Evolutionary conservation across 2,113 vertebrate species (phyloP).

Genomic region (Chitala chitala): DNA sequence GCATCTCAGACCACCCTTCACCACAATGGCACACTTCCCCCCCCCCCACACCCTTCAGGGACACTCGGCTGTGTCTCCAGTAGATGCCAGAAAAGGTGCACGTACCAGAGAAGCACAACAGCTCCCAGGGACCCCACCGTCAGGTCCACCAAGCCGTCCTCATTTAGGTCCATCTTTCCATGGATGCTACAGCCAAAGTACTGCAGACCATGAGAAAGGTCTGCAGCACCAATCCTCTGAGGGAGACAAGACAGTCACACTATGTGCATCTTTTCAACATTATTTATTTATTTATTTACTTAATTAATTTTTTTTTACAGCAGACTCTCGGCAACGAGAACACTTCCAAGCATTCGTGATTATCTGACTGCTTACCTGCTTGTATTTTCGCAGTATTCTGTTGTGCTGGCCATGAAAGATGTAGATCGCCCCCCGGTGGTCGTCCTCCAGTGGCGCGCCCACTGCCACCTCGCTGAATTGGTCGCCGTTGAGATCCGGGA

Average conservation of each 20-base stretch:
- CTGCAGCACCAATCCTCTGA: slow-evolving; percentile 76
- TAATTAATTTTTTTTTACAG: no score
- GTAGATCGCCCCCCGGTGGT: slow-evolving; percentile 82
- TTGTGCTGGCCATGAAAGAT: slow-evolving; percentile 74
- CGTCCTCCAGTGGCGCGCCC: slow-evolving; percentile 84
- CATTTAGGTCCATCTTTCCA: slow-evolving; percentile 85
- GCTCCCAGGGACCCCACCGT: slow-evolving; percentile 85
- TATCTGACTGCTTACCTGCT: slow-evolving; percentile 70
- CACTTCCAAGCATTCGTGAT: background rate
- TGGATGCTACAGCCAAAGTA: slow-evolving; percentile 95
- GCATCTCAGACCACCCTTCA: background rate
- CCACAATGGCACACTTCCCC: background rate
- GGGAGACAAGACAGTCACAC: no score
- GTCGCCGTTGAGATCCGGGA: slow-evolving; percentile 88
- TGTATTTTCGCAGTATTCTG: slow-evolving; percentile 74
- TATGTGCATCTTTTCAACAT: no score
- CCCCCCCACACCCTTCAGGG: no score
- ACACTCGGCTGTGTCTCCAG: no score
- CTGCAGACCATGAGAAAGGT: slow-evolving; percentile 69
- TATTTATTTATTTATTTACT: no score
- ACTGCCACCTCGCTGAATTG: slow-evolving; percentile 84
- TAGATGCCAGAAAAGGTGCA: slow-evolving; percentile 23
- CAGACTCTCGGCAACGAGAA: no score
- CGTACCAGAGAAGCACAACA: slow-evolving; percentile 85
- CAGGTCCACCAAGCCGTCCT: slow-evolving; percentile 82